A percentile compares a stretch with the other conserved stretches of the same genome.
These are phyloP conservation scores for Synergus laeviventris DNA, from an alignment of 2,888 invertebrate species.

Conservation along the genomic window DNA sequence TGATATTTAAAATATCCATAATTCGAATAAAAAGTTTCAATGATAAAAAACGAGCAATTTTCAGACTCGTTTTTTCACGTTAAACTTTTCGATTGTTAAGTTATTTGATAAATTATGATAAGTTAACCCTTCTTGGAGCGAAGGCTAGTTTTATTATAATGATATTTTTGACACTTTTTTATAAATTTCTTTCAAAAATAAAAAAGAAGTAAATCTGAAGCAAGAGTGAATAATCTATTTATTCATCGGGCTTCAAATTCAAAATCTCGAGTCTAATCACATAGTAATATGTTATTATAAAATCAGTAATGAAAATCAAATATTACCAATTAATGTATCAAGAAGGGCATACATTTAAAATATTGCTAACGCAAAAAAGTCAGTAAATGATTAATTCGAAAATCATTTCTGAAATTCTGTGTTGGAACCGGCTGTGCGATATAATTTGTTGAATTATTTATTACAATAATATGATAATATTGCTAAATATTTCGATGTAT, in stretches of 20 bases:
- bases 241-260: neutral
- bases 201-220: neutral
- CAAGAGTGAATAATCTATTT: neutral
- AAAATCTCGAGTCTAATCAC: neutral
- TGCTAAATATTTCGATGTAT: constrained; percentile 63
- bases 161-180: constrained; percentile 32
- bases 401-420: neutral
- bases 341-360: neutral
- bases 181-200: constrained; percentile 2
- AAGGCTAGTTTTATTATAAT: constrained; percentile 29
- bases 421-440: neutral
- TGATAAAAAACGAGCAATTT: neutral
- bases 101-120: constrained; percentile 2
- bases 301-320: neutral
- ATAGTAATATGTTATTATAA: neutral
- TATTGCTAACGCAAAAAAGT: neutral
- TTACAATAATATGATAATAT: constrained; percentile 53
- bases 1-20: too few species aligned
- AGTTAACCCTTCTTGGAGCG: constrained; percentile 39
- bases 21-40: too few species aligned
- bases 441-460: constrained; percentile 44
- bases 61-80: neutral
- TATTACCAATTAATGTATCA: neutral
- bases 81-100: neutral
- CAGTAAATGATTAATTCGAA: constrained; percentile 6